These are phyloP conservation scores for Bombus ignitus DNA, from an alignment of 1,140 invertebrate species.

Conservation along the genomic window DNA sequence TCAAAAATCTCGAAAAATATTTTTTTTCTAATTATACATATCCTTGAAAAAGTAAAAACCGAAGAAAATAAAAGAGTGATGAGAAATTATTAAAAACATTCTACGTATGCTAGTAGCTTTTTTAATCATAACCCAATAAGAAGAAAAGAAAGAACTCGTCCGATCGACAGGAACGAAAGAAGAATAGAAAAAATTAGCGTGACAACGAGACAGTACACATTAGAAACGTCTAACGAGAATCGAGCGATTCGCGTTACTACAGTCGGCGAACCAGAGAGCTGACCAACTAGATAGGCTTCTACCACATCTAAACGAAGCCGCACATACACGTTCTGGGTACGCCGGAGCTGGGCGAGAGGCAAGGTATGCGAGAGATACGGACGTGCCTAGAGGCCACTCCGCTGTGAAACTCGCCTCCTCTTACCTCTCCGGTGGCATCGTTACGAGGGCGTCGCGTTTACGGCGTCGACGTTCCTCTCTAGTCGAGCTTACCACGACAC, in stretches of 20 bases:
- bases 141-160: not conserved
- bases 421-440: conserved; percentile 75
- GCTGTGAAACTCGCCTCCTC: conserved; percentile 49
- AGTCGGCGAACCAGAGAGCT: not conserved
- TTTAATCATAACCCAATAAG: not conserved
- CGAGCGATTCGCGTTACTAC: not conserved
- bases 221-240: not conserved
- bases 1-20: not conserved
- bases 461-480: conserved; percentile 74
- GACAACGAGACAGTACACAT: not conserved
- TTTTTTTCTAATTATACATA: not conserved
- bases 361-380: conserved; percentile 2
- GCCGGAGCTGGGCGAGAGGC: not conserved
- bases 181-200: not conserved
- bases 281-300: not conserved
- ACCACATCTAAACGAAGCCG: not conserved
- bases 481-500: conserved; percentile 63
- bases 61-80: not conserved
- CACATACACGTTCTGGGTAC: not conserved
- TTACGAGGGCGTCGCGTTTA: conserved; percentile 78
- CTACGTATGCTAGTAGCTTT: not conserved
- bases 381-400: conserved; percentile 39
- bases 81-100: not conserved
- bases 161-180: not conserved
- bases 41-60: not conserved